Percentiles rank a stretch among this genome's conserved stretches.
Conservation (phyloP, 2,113 vertebrate species). For the Myodes glareolus region DNA sequence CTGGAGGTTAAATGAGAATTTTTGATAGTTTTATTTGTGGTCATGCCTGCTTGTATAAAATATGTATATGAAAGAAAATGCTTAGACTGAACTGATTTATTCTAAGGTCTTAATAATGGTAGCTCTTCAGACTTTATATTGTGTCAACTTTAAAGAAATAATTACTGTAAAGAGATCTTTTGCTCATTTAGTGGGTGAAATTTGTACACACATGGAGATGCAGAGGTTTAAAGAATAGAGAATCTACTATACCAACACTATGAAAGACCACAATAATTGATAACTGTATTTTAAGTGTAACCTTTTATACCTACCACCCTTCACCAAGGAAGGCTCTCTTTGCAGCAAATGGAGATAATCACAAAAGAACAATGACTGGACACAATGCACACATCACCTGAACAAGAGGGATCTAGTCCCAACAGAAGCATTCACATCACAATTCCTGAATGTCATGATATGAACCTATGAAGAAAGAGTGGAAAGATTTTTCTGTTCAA, state of each 20-base stretch:
- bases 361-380: too few species aligned
- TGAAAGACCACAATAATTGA: too few species aligned
- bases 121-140: not conserved
- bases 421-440: not conserved
- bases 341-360: not conserved
- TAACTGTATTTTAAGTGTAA: not conserved
- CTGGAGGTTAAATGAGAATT: constrained; percentile 32
- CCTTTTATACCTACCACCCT: not conserved
- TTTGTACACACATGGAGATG: not conserved
- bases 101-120: not conserved
- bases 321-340: not conserved
- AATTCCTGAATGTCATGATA: not conserved
- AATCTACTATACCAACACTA: not conserved
- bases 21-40: constrained; percentile 26
- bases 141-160: not conserved
- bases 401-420: not conserved
- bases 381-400: not conserved
- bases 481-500: not conserved
- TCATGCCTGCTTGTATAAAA: not conserved
- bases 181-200: not conserved
- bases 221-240: not conserved
- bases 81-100: not conserved
- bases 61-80: constrained; percentile 11
- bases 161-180: not conserved
- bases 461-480: not conserved